These are phyloP conservation scores for Drosophila takahashii DNA, from an alignment of 1,140 invertebrate genomes.

Conservation along the genomic window DNA sequence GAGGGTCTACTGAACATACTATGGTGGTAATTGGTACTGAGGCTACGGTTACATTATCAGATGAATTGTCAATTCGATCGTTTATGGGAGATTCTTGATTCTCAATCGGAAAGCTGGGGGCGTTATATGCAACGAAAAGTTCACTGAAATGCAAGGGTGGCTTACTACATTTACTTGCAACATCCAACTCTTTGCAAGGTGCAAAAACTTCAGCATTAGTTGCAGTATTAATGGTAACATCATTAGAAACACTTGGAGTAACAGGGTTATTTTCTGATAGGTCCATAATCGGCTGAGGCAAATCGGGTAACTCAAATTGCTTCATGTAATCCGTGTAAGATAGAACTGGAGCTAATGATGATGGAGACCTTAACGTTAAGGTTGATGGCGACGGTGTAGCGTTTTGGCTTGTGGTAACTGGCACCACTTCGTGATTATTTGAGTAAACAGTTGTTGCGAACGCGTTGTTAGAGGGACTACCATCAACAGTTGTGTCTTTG, in stretches of 20 bases:
- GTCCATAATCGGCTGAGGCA: slow-evolving; percentile 56
- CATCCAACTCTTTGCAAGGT: not conserved
- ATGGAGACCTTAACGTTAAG: slow-evolving; percentile 25
- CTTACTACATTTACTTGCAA: slow-evolving; percentile 5
- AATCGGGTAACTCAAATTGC: slow-evolving; percentile 69
- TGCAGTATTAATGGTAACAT: not conserved
- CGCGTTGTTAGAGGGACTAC: slow-evolving; percentile 26
- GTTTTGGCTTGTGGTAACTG: slow-evolving; percentile 12
- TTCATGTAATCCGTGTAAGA: slow-evolving; percentile 74
- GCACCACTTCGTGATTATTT: slow-evolving; percentile 14
- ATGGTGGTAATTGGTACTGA: slow-evolving; percentile 10
- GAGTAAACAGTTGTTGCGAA: slow-evolving; percentile 47
- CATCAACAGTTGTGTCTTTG: slow-evolving; percentile 21
- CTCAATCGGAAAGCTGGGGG: not conserved
- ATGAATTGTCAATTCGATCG: not conserved
- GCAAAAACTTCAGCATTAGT: not conserved
- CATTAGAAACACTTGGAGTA: not conserved
- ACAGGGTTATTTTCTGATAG: slow-evolving; percentile 9
- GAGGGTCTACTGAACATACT: slow-evolving; percentile 21
- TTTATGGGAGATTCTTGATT: not conserved
- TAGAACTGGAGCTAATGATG: slow-evolving; percentile 26
- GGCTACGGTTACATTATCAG: not conserved
- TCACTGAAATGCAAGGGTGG: slow-evolving; percentile 8
- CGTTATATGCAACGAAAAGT: not conserved
- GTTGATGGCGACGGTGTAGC: slow-evolving; percentile 16